Evolutionary conservation across 2,113 vertebrate genomes (phyloP).

Genomic region (Notothenia rossii): DNA sequence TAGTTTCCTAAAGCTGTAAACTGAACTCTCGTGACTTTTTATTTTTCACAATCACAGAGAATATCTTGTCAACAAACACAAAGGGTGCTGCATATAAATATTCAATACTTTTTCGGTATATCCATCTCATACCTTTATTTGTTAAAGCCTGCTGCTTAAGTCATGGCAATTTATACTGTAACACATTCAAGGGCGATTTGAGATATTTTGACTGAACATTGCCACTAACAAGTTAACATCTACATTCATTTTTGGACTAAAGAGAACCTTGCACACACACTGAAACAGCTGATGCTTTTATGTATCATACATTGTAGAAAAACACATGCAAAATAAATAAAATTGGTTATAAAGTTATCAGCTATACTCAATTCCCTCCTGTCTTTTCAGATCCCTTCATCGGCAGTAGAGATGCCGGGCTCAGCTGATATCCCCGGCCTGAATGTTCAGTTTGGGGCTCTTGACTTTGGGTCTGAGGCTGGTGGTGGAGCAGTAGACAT

Average conservation of each 20-base stretch:
- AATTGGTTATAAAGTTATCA: neutral
- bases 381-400: constrained; percentile 88
- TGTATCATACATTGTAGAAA: neutral
- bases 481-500: constrained; percentile 82
- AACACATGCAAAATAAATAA: neutral
- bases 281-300: neutral
- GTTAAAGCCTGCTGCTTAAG: neutral
- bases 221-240: neutral
- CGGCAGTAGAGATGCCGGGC: constrained; percentile 97
- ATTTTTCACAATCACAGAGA: neutral
- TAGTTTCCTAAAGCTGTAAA: neutral
- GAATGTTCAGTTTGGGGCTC: constrained; percentile 96
- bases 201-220: neutral
- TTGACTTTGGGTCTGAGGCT: constrained; percentile 94
- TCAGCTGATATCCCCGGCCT: constrained; percentile 91
- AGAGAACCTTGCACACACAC: too few species aligned
- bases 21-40: neutral
- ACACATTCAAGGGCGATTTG: too few species aligned
- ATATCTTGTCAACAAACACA: neutral
- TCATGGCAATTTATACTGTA: too few species aligned
- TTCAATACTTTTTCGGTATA: neutral
- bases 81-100: too few species aligned
- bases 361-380: neutral
- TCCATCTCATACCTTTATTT: neutral
- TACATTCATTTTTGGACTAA: neutral